phyloP scores from a whole-genome alignment of 2,113 vertebrate species.

The Atractosteus spatula region DNA sequence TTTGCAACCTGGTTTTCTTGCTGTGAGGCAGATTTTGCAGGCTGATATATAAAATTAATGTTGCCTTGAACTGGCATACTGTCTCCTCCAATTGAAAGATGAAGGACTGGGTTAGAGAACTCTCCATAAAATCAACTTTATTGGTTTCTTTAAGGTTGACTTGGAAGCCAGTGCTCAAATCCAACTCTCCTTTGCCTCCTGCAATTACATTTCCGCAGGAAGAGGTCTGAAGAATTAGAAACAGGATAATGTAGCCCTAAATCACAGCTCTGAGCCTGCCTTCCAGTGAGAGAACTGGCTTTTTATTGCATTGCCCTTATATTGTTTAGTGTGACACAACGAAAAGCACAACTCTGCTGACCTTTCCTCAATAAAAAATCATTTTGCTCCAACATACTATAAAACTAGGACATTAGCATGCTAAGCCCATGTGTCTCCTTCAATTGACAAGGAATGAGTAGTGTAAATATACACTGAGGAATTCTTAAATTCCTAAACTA shows the following conservation, averaged over 20 bases:
- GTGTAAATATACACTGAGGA: slow-evolving; percentile 31
- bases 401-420: slow-evolving; percentile 46
- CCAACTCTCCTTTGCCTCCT: slow-evolving; percentile 56
- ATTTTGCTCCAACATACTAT: slow-evolving; percentile 65
- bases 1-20: slow-evolving; percentile 3
- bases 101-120: slow-evolving; percentile 64
- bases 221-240: slow-evolving; percentile 82
- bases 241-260: slow-evolving; percentile 80
- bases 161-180: slow-evolving; percentile 62
- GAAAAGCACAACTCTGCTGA: slow-evolving; percentile 62
- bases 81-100: slow-evolving; percentile 84
- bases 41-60: slow-evolving; percentile 76
- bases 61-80: slow-evolving; percentile 74
- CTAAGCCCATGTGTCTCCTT: slow-evolving; percentile 51
- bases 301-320: slow-evolving; percentile 57
- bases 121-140: slow-evolving; percentile 82
- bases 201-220: slow-evolving; percentile 81
- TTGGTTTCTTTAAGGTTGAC: slow-evolving; percentile 70
- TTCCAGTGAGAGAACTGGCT: slow-evolving; percentile 44
- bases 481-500: neutral
- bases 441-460: slow-evolving; percentile 38
- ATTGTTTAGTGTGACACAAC: slow-evolving; percentile 68
- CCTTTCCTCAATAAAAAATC: slow-evolving; percentile 53
- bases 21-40: slow-evolving; percentile 44
- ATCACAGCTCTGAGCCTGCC: slow-evolving; percentile 64